These are phyloP conservation scores for Syngnathus typhle DNA, from an alignment of 2,113 vertebrate species.

Conservation along the genomic window DNA sequence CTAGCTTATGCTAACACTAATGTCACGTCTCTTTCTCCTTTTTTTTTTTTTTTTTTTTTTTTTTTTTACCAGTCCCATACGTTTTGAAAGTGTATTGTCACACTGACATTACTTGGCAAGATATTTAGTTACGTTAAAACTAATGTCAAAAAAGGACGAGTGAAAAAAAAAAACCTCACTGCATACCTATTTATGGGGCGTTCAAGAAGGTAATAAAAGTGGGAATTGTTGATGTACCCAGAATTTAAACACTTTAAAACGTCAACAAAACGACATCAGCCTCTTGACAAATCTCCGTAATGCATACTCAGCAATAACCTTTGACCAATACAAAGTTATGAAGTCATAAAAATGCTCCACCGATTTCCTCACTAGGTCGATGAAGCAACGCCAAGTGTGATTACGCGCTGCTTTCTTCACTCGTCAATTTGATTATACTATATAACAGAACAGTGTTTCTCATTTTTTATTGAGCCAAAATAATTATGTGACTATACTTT, in stretches of 20 bases:
- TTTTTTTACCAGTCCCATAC: too few relatives aligned
- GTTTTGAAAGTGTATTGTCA: too few relatives aligned
- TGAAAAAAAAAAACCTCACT: neutral
- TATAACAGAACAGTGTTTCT: too few relatives aligned
- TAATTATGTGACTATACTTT: too few relatives aligned
- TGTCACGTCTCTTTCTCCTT: neutral
- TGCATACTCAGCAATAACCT: neutral
- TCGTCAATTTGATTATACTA: too few relatives aligned
- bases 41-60: too few relatives aligned
- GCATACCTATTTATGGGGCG: neutral
- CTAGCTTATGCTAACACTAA: neutral
- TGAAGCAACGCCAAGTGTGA: neutral
- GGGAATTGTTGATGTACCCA: neutral
- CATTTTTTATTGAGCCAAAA: too few relatives aligned
- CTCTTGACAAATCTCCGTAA: neutral
- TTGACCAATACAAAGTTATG: neutral
- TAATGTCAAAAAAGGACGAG: neutral
- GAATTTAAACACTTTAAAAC: neutral
- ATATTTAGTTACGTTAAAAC: neutral
- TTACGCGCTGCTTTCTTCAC: neutral
- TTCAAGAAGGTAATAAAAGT: neutral
- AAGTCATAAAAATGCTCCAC: neutral
- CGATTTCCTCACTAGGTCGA: neutral
- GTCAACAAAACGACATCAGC: neutral
- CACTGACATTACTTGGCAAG: too few relatives aligned